Base-by-base conservation (phyloP, 2,113 vertebrate genomes). In the Eulemur rufifrons region DNA sequence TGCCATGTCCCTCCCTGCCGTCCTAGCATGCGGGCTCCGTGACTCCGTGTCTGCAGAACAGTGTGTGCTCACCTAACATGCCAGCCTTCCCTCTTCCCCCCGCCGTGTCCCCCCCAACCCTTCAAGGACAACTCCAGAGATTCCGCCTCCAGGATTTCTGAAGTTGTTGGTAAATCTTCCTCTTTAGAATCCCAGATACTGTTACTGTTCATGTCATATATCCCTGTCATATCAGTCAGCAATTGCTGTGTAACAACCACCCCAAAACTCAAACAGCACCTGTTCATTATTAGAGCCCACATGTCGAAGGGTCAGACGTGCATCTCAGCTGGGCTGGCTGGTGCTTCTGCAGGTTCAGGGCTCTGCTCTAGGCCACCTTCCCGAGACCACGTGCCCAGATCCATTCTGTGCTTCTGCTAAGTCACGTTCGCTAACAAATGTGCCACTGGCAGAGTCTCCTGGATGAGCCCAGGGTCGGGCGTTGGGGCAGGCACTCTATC, bases 1-100 rank as follows among this genome's bases (percentile, higher is more conserved):
- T 42, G n/a, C 15, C 13, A 4, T 42, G 37, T 15, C 29, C 23
- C 5, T 52, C 45, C 8, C 74, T 2, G 1, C 37, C 0, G 13
- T 20, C 32, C 25, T 27, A 77, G 61, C 21, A 64, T 32, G 76
- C 11, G 18, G 37, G 61, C 6, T 32, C 11, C 32, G n/a, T 47
- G 11, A 17, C 42, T 15, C 9, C 32, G 3, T 47, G 18, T 56
- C 52, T 77, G 15, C 29, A 89, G 21, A 34, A 6, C 13, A 47
- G 8, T 21, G 45, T 6, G 0, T 5, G n/a, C 50, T 77, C 8
- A 68, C 17, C 37, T 15, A 74, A 10, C 11, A 9, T 25, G 8
- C 78, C 68, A 27, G n/a, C 8, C 8, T 12, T 47, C 27, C 10
- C 37, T 27, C 54, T n/a, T 54, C 3, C 34, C n/a, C 9, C 27